Evolutionary conservation across 1,140 invertebrate species (phyloP), one percentile per base, ranked within the genome.

Genomic region (Pristionchus pacificus): DNA sequence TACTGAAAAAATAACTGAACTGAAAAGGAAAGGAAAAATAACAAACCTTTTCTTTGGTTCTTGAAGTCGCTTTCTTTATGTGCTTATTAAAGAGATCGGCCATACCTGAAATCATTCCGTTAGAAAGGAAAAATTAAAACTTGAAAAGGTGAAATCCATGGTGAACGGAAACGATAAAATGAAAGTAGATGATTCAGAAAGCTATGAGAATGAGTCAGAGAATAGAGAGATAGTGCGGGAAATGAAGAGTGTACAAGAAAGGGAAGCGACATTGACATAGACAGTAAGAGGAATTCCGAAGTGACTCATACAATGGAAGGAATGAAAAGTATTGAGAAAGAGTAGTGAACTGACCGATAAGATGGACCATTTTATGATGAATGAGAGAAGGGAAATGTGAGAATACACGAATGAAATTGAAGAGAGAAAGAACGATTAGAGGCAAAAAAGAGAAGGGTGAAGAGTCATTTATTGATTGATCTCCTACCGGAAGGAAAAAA

Each of bases 31-130:
- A 10, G 38, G 19, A 10, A 19, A 19, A 49, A 10, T 6, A 10
- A 19, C 58, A 33, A 15, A 68, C 66, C n/a, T 72, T 72, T 55
- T 72, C 71, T 30, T 72, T 72, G 15, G 71, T 67, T 38, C 71
- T 49, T 28, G 63, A 60, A 29, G 71, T 72, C 15, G 65, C 64
- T 31, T 72, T 72, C 64, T 72, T 72, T 24, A 72, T 31, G 28
- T 72, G 71, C 30, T 72, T 72, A 60, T 67, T 67, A 60, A 72
- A 72, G 49, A 72, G 33, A 30, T 72, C 70, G 1, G 58, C 66
- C 71, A 72, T 72, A 24, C 31, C 57, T 32, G 25, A 31, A 24
- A 49, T 64, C 59, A 30, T 15, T 38, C 59, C 29, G 15, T n/a
- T 49, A 6, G 27, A 57, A 62, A 61, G 19, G 27, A 70, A 49